These are phyloP conservation scores for Coregonus ussuriensis DNA, from an alignment of 2,797 vertebrate species.

Conservation along the genomic window DNA sequence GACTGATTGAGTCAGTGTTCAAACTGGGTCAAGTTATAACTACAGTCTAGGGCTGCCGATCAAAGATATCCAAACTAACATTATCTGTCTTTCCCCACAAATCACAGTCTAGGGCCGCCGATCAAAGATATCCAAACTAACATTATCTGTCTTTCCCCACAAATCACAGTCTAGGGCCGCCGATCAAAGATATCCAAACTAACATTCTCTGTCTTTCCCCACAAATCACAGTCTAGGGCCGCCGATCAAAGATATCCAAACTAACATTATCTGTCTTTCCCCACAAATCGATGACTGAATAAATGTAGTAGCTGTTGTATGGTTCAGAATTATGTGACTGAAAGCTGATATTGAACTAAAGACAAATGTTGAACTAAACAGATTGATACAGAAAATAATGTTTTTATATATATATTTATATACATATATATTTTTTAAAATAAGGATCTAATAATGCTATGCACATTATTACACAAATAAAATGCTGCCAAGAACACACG, in stretches of 20 bases:
- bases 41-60: not conserved
- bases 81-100: too few relatives aligned
- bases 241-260: too few relatives aligned
- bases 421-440: not conserved
- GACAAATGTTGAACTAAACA: not conserved
- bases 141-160: too few relatives aligned
- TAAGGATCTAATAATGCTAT: not conserved
- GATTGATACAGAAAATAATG: not conserved
- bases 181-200: too few relatives aligned
- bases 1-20: conserved; percentile 46
- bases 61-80: too few relatives aligned
- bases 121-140: too few relatives aligned
- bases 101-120: not conserved
- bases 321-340: not conserved
- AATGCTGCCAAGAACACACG: not conserved
- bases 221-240: too few relatives aligned
- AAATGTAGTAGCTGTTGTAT: too few relatives aligned
- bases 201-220: too few relatives aligned
- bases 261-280: too few relatives aligned
- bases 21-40: conserved; percentile 35
- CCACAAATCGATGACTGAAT: too few relatives aligned
- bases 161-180: not conserved
- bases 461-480: not conserved
- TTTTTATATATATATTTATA: too few relatives aligned
- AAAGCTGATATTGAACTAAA: not conserved